Conservation (phyloP, 2,113 vertebrate species). For the Centrocercus urophasianus region DNA sequence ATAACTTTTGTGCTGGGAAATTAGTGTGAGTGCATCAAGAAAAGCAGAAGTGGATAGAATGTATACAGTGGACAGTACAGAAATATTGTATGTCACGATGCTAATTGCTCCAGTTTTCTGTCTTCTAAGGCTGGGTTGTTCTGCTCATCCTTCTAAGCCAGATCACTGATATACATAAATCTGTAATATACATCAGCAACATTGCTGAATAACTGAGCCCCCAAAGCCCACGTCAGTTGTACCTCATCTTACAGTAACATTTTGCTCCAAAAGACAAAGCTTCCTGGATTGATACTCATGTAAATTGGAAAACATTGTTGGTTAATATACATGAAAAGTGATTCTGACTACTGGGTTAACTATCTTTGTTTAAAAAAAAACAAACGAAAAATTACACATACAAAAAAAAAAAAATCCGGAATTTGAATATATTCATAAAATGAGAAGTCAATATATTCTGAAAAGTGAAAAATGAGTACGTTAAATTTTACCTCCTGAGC, state of each 20-base stretch:
- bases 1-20: fast-evolving
- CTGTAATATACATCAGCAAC: neutral
- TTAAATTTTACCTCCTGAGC: neutral
- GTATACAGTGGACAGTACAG: fast-evolving
- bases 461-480: neutral
- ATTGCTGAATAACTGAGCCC: neutral
- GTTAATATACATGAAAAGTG: neutral
- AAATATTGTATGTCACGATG: fast-evolving
- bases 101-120: neutral
- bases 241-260: neutral
- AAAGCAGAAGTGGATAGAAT: fast-evolving
- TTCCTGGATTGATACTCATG: neutral
- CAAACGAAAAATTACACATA: neutral
- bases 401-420: neutral
- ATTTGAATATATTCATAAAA: neutral
- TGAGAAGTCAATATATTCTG: neutral
- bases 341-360: neutral
- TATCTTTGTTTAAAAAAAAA: neutral
- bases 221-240: fast-evolving
- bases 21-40: fast-evolving
- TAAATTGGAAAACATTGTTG: fast-evolving
- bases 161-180: neutral
- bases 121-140: neutral
- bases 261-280: neutral
- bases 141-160: neutral